phyloP scores from a whole-genome alignment of 2,888 invertebrate species.

The Augochlorella aurata region DNA sequence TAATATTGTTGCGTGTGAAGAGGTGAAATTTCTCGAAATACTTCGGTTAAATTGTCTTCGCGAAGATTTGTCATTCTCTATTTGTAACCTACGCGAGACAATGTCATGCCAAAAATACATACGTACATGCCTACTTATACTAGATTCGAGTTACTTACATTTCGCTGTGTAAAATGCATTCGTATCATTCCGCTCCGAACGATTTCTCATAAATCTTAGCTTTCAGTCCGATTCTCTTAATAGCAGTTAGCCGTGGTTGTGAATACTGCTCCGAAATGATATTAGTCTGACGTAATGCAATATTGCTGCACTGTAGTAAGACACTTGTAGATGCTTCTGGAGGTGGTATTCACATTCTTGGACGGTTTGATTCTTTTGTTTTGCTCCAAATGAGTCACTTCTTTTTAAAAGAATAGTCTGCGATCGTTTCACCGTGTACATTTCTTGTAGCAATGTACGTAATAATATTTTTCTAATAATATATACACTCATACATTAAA shows the following conservation, averaged over 20 bases:
- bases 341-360: neutral
- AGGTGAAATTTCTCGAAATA: conserved; percentile 51
- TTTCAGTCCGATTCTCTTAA: neutral
- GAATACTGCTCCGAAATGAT: neutral
- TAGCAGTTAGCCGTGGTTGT: neutral
- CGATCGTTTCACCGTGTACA: neutral
- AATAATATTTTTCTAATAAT: neutral
- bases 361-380: neutral
- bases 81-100: conserved; percentile 35
- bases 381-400: neutral
- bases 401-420: neutral
- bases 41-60: conserved; percentile 36
- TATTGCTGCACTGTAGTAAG: neutral
- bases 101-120: conserved; percentile 58
- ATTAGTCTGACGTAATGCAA: neutral
- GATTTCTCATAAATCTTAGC: neutral
- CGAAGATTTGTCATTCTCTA: conserved; percentile 17
- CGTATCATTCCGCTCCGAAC: conserved; percentile 13
- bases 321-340: neutral
- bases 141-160: conserved; percentile 28
- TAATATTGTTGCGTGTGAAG: conserved; percentile 39
- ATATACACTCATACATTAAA: too few relatives aligned
- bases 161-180: conserved; percentile 21
- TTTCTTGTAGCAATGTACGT: neutral
- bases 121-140: conserved; percentile 6